Evolutionary conservation across 2,888 invertebrate genomes (phyloP).

Genomic region (Lobophora halterata): DNA sequence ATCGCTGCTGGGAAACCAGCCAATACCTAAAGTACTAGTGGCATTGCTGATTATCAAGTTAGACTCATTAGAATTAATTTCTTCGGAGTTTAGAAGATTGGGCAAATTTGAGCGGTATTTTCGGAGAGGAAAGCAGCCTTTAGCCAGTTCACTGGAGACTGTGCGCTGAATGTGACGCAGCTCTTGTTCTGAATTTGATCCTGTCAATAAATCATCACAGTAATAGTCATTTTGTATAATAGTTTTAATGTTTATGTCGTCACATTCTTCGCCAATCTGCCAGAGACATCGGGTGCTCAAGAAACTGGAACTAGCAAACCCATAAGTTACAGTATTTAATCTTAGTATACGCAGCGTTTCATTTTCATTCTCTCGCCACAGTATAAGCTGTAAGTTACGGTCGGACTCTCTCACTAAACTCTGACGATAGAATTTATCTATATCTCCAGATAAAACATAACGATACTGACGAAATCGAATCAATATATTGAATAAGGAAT

Average conservation of each 20-base stretch:
- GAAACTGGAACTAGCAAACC: too few relatives aligned
- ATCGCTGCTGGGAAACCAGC: conserved; percentile 28
- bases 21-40: conserved; percentile 2
- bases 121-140: conserved; percentile 23
- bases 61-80: too few relatives aligned
- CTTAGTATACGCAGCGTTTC: too few relatives aligned
- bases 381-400: conserved; percentile 31
- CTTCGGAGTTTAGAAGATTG: background rate
- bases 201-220: conserved; percentile 32
- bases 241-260: conserved; percentile 14
- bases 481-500: too few relatives aligned
- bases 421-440: background rate
- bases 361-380: too few relatives aligned
- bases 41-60: conserved; percentile 2
- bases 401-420: background rate
- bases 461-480: too few relatives aligned
- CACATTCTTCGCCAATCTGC: conserved; percentile 24
- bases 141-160: conserved; percentile 9
- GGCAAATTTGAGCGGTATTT: conserved; percentile 26
- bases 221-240: conserved; percentile 34
- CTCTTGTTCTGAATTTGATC: conserved; percentile 14
- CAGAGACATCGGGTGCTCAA: conserved; percentile 26
- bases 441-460: too few relatives aligned
- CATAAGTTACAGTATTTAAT: too few relatives aligned
- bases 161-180: conserved; percentile 16